Evolutionary conservation across 2,113 vertebrate genomes (phyloP).

Genomic region (Sporophila hypoxantha): DNA sequence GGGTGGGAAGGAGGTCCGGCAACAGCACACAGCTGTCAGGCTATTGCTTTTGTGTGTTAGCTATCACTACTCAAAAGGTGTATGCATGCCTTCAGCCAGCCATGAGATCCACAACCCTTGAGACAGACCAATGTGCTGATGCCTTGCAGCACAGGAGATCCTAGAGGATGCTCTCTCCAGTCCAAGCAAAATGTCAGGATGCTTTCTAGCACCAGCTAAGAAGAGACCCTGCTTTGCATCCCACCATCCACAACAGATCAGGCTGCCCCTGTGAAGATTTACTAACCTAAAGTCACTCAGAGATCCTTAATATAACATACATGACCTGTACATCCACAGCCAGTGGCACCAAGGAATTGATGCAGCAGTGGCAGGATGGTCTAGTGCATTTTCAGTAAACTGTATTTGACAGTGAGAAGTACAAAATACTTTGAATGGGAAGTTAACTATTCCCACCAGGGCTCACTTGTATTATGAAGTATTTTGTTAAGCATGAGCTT

Average conservation of each 20-base stretch:
- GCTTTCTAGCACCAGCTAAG: background rate
- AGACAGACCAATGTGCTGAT: background rate
- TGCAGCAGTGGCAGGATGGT: background rate
- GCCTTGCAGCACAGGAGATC: background rate
- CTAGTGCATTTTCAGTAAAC: background rate
- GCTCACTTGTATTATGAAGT: background rate
- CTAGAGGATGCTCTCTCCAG: background rate
- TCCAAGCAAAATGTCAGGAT: background rate
- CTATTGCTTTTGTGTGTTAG: background rate
- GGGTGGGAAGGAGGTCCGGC: background rate
- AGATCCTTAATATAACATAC: background rate
- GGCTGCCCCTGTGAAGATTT: background rate
- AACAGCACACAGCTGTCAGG: background rate
- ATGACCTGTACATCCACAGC: background rate
- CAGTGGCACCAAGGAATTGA: background rate
- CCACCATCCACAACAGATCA: background rate
- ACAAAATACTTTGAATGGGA: background rate
- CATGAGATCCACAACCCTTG: background rate
- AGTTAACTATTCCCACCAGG: background rate
- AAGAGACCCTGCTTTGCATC: background rate
- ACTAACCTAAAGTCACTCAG: background rate
- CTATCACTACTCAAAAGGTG: background rate
- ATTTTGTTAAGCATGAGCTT: background rate
- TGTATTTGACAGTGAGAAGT: background rate
- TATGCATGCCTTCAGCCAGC: background rate